These are phyloP conservation scores for Leuciscus waleckii DNA, from an alignment of 2,797 vertebrate genomes.

Conservation along the genomic window DNA sequence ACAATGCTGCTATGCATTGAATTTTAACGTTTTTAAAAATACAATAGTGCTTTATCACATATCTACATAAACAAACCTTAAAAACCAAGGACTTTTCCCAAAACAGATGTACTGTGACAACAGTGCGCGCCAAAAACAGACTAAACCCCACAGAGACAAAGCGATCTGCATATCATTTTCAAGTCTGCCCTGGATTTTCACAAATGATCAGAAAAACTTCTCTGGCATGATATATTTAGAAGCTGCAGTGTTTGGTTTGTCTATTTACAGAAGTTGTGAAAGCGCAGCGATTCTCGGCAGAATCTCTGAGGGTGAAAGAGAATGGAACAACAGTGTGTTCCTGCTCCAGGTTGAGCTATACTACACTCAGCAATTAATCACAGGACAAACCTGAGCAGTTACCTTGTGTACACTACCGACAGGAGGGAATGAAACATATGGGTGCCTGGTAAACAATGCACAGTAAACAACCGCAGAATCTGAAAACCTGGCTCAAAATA, in stretches of 20 bases:
- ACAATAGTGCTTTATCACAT: neutral
- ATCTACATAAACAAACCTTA: conserved; percentile 6
- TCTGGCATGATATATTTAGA: conserved; percentile 47
- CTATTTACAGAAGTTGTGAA: conserved; percentile 50
- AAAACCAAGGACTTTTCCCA: conserved; percentile 17
- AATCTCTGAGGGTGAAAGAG: conserved; percentile 26
- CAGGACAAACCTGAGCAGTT: conserved; percentile 29
- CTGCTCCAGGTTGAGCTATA: conserved; percentile 27
- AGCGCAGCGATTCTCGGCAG: conserved; percentile 49
- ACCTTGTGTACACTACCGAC: conserved; percentile 25
- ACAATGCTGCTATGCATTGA: neutral
- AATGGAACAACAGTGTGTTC: conserved; percentile 3
- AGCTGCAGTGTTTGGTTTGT: conserved; percentile 35
- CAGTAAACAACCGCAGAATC: conserved; percentile 8
- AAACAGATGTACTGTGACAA: neutral
- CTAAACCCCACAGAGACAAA: conserved; percentile 30
- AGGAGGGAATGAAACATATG: neutral
- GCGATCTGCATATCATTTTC: conserved; percentile 35
- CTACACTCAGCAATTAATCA: conserved; percentile 50
- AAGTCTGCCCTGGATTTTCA: conserved; percentile 50
- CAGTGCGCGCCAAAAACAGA: neutral
- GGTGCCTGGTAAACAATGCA: conserved; percentile 25
- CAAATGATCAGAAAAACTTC: conserved; percentile 47
- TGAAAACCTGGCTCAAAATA: conserved; percentile 11
- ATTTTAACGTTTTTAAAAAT: neutral